Base-by-base conservation (phyloP, 2,888 invertebrate species). In the Caenorhabditis drosophilae region DNA sequence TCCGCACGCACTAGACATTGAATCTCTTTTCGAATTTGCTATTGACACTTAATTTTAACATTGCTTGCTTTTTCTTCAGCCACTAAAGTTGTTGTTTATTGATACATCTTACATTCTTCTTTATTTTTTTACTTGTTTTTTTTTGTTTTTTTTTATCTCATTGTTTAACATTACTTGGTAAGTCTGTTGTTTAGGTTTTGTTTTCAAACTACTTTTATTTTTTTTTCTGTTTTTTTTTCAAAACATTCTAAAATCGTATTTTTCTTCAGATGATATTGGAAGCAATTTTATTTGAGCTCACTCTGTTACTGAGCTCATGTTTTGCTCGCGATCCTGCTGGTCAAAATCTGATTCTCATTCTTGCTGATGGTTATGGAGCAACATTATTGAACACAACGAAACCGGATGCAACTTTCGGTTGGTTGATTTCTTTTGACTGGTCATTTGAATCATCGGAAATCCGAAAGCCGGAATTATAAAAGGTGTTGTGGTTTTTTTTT, bases 361-460 rank as follows among this genome's bases (percentile, higher is more conserved):
- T 78, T 15, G 74, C 80, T 36, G 82, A 82, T 63, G 82, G 82
- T 4, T 82, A 79, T 56, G 80, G 82, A 18, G 72, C 80, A 0
- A 67, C 63, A 7, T 62, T 82, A 0, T 64, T 82, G 47, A 82
- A 82, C 51, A 69, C 58, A 11, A 76, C 82, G 1, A 74, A 78
- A 56, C 56, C 77, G 12, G 76, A 78, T 47, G 52, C 70, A 1
- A 64, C 64, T 15, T 59, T 69, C 31, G 73, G 73, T 68, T 53
- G 7, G 25, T 31, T 45, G 22, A 22, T 56, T 34, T n/a, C n/a
- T n/a, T n/a, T n/a, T n/a, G n/a, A n/a, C n/a, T n/a, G n/a, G n/a
- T n/a, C n/a, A n/a, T n/a, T n/a, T n/a, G n/a, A n/a, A n/a, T n/a
- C n/a, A n/a, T n/a, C n/a, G n/a, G n/a, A n/a, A n/a, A n/a, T n/a